phyloP scores from a whole-genome alignment of 64 coral and sea anemone species.

The Montipora capricornis region DNA sequence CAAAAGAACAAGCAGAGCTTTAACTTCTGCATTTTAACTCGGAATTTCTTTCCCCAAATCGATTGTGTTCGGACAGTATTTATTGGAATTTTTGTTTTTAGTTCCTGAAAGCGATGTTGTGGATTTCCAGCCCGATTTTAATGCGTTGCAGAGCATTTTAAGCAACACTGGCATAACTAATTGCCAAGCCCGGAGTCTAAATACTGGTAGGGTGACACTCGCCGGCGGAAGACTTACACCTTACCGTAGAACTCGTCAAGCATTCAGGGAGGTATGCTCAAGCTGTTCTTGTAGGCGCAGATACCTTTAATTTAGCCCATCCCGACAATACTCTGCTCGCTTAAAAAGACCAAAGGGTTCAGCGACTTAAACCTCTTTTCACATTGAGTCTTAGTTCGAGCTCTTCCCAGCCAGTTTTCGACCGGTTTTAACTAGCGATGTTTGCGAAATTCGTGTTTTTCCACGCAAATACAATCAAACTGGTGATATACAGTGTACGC shows the following conservation, averaged over 20 bases:
- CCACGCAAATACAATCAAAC: no score
- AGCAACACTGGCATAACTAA: conserved; percentile 56
- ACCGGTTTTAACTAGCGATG: no score
- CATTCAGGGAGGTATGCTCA: conserved; percentile 18
- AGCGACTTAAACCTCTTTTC: no score
- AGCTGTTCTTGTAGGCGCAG: background rate
- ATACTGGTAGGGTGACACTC: conserved; percentile 46
- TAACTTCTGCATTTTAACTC: background rate
- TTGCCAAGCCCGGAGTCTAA: conserved; percentile 17
- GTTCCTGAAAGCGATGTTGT: conserved; percentile 47
- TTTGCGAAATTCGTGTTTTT: no score
- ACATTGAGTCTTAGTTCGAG: no score
- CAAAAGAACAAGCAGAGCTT: background rate
- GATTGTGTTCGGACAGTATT: background rate
- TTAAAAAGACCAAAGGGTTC: no score
- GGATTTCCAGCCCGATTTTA: conserved; percentile 71
- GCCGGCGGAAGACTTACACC: conserved; percentile 37
- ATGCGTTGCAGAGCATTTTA: conserved; percentile 77
- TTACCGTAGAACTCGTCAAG: conserved; percentile 30
- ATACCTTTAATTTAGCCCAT: background rate
- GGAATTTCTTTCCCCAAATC: background rate
- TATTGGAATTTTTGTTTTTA: background rate
- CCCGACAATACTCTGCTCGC: no score
- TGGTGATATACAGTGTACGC: no score
- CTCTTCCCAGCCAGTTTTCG: no score